Base-by-base conservation (phyloP, 2,888 invertebrate species). In the Byasa hedistus region DNA sequence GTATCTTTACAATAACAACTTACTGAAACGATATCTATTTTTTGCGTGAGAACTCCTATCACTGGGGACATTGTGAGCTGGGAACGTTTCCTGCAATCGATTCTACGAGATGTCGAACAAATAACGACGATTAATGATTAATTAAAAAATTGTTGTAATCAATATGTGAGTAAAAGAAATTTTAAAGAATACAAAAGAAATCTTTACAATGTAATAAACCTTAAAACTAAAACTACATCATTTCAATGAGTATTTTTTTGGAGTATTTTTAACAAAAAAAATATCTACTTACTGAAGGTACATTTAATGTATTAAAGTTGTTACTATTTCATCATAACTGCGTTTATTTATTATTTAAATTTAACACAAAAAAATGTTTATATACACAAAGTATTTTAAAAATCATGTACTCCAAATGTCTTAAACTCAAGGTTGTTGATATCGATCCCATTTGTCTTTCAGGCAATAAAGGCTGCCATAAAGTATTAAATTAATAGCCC, bases 1-100 rank as follows among this genome's bases (percentile, higher is more conserved):
- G n/a, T n/a, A n/a, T 39, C 44, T 44, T 17, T 44, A 44, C 44
- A 44, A 44, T 19, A 44, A 44, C 44, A 44, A 44, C 17, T 19
- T 44, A 44, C 15, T 44, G 19, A 44, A 66, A 52, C 54, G 55
- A 59, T 66, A 62, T 62, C 61, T 36, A 55, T 58, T 66, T 66
- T 66, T 66, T 66, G 54, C 58, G 62, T 66, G 58, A 48, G 59
- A 62, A 62, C 55, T 21, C 21, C 44, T 48, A 54, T 59, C 62
- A 55, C 61, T 36, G 24, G 15, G 3, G n/a, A 10, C 55, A 62
- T 66, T 66, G 62, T 62, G 44, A 54, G 32, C 21, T 21, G n/a
- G 55, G 19, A 62, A 54, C 66, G 44, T 66, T 66, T 66, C 61
- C n/a, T 62, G 44, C 54, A 3, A 61, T 61, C 48, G 15, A 27